A percentile compares a stretch with the other conserved stretches of the same genome.
Conservation (phyloP, 2,888 invertebrate species). For the Bedellia somnulentella region DNA sequence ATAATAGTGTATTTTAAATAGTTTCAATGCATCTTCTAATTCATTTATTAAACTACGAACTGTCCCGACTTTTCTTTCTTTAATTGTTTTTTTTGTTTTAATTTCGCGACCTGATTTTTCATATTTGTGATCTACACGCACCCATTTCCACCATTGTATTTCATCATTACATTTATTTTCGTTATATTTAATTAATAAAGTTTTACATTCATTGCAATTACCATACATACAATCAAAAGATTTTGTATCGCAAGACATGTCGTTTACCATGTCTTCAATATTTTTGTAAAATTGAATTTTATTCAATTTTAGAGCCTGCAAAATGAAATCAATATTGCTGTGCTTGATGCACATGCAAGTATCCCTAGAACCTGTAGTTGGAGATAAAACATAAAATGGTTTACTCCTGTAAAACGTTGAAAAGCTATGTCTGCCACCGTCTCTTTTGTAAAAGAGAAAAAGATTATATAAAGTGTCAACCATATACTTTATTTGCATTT, state of each 20-base stretch:
- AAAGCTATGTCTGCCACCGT: slow-evolving; percentile 10
- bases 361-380: slow-evolving; percentile 6
- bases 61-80: background rate
- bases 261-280: background rate
- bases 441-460: slow-evolving; percentile 10
- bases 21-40: background rate
- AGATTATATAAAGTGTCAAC: slow-evolving; percentile 8
- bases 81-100: slow-evolving; percentile 2
- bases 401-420: slow-evolving; percentile 11
- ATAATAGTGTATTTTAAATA: slow-evolving; percentile 7
- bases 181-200: too few species aligned
- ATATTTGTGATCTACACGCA: slow-evolving; percentile 4
- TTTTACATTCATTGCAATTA: background rate
- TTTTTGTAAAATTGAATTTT: background rate
- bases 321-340: slow-evolving; percentile 5
- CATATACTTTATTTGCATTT: slow-evolving; percentile 10
- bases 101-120: slow-evolving; percentile 1
- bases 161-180: slow-evolving; percentile 2
- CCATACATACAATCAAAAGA: slow-evolving; percentile 1
- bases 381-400: slow-evolving; percentile 11
- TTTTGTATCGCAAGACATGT: background rate
- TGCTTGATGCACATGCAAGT: slow-evolving; percentile 10
- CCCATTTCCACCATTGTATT: slow-evolving; percentile 7
- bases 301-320: background rate
- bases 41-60: background rate